These are phyloP conservation scores for Crocuta crocuta DNA, from an alignment of 2,113 vertebrate species.

Conservation along the genomic window DNA sequence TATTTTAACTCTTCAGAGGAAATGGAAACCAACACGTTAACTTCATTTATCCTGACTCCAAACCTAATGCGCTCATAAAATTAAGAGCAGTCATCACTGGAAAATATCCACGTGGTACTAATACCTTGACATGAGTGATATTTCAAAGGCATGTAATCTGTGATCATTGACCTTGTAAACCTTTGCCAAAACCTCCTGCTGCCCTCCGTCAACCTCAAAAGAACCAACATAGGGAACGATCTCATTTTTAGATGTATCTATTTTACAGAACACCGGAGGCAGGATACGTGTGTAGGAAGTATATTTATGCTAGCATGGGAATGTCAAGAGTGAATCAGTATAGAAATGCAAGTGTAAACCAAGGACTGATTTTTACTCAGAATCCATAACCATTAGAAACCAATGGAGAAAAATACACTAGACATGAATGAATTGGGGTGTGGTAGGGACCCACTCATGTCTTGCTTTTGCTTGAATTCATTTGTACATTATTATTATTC, in stretches of 20 bases:
- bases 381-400: not conserved
- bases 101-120: not conserved
- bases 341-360: not conserved
- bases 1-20: conserved; percentile 10
- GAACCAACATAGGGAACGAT: not conserved
- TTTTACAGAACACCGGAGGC: not conserved
- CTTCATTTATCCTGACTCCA: not conserved
- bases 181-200: not conserved
- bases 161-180: not conserved
- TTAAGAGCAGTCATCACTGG: not conserved
- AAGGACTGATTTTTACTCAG: not conserved
- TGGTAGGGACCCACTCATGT: not conserved
- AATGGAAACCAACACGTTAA: conserved; percentile 20
- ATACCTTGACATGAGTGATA: not conserved
- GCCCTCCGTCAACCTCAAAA: not conserved
- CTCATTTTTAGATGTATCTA: not conserved
- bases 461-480: not conserved
- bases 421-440: too few relatives aligned
- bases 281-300: not conserved
- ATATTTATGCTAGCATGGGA: not conserved
- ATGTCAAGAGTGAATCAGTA: not conserved
- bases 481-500: not conserved
- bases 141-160: not conserved
- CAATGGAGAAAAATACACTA: not conserved
- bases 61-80: conserved; percentile 15